Conservation (phyloP, 2,797 vertebrate genomes). For the Rallus crepitans region DNA sequence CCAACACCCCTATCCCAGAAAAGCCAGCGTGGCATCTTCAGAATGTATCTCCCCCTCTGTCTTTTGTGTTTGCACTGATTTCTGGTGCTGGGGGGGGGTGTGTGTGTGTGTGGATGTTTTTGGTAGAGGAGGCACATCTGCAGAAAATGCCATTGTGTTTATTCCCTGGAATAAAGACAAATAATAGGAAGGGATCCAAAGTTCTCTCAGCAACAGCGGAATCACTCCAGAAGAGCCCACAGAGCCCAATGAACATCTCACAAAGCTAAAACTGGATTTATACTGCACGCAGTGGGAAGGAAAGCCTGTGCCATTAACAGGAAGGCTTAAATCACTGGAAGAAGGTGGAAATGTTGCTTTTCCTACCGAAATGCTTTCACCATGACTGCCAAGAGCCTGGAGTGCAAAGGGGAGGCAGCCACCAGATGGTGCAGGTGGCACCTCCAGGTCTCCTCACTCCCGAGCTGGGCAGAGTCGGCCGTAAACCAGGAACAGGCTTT, state of each 20-base stretch:
- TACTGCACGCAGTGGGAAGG: neutral
- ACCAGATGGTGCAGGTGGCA: constrained; percentile 54
- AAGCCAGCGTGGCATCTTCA: neutral
- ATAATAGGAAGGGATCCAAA: constrained; percentile 13
- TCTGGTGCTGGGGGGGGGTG: neutral
- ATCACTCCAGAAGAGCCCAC: neutral
- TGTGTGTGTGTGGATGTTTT: too few relatives aligned
- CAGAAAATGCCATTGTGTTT: neutral
- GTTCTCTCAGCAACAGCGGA: neutral
- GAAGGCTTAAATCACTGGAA: neutral
- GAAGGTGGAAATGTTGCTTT: neutral
- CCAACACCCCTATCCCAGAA: neutral
- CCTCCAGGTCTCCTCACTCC: neutral
- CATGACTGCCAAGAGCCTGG: neutral
- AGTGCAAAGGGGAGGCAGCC: neutral
- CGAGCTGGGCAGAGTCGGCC: neutral
- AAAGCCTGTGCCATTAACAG: neutral
- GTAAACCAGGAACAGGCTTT: neutral
- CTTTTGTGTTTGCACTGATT: neutral
- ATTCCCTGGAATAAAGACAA: constrained; percentile 5
- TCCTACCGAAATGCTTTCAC: neutral
- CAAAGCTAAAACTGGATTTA: neutral
- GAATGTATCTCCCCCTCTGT: neutral
- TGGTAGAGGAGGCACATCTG: neutral
- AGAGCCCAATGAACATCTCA: neutral